Base-by-base conservation (phyloP, 2,113 vertebrate genomes). In the Thinocorus orbignyianus region DNA sequence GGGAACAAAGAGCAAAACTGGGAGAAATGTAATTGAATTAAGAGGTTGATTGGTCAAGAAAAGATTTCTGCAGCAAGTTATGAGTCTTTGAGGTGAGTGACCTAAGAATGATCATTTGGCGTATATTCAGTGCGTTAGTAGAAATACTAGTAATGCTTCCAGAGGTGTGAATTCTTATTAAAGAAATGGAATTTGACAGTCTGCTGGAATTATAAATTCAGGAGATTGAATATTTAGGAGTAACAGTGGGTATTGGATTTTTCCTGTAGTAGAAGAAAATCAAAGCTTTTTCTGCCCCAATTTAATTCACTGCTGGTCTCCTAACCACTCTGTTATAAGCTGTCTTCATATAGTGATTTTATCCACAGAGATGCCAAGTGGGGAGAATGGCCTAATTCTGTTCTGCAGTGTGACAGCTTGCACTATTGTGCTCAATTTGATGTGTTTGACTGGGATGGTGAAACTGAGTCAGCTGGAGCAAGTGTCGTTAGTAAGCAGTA, bases 1-100 rank as follows among this genome's bases (percentile, higher is more conserved):
- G 14, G 64, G 22, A 88, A 51, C 20, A 86, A 73, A 73, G 72
- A 62, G 12, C 31, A 88, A 94, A 87, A 66, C 41, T 85, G n/a
- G 37, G 54, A 90, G 62, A 90, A 86, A 66, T 55, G 20, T 55
- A 81, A 68, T 83, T 81, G 68, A 94, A 82, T 95, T 89, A 87
- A 15, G 65, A 64, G 57, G 48, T 35, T 90, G 49, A 54, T 58
- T 73, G 30, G 23, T 80, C 19, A 77, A 88, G 57, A 91, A 94
- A 80, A 83, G 19, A 86, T 86, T 86, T 78, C 55, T 74, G 42
- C 18, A 49, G 55, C 6, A 58, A 89, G 13, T 71, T 81, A 23
- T 7, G 84, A 60, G 41, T 84, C 68, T 79, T 82, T 71, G 48
- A 93, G 66, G 17, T 69, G 11, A 13, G 6, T 92, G 39, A 73